phyloP scores from a whole-genome alignment of 92 coral and sea anemone species.

The Palythoa caribaeorum region DNA sequence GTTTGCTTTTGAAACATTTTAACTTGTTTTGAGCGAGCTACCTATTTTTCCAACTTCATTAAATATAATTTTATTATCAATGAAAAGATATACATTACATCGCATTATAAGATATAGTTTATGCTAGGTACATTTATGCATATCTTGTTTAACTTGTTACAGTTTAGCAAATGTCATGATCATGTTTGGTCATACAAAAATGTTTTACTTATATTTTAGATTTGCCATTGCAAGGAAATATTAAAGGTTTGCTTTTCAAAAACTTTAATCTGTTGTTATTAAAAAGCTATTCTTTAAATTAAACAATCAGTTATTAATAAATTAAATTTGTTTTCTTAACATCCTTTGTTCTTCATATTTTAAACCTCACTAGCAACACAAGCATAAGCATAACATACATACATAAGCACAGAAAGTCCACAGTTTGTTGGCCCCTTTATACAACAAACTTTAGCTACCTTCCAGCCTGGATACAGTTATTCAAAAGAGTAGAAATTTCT shows the following conservation, averaged over 20 bases:
- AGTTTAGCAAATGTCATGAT: neutral
- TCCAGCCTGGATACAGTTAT: neutral
- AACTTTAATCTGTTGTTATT: neutral
- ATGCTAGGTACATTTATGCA: neutral
- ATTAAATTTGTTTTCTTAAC: neutral
- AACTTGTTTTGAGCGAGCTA: neutral
- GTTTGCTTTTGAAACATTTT: neutral
- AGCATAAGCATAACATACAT: neutral
- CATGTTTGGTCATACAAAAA: neutral
- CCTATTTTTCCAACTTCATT: conserved; percentile 1
- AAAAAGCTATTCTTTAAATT: neutral
- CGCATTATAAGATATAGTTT: neutral
- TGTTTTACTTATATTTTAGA: neutral
- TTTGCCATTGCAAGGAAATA: neutral
- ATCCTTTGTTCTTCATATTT: neutral
- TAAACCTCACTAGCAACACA: conserved; percentile 3
- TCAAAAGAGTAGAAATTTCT: neutral
- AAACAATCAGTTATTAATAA: neutral
- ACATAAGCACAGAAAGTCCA: neutral
- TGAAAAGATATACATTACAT: neutral
- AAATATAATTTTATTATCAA: neutral
- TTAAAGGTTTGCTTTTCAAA: neutral
- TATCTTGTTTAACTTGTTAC: neutral
- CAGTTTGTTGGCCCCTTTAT: neutral
- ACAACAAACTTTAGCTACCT: neutral